Percentiles rank a stretch among this genome's conserved stretches.
Conservation (phyloP, 53 echinoderm and acorn worm species). For the Stichopus horrens region DNA sequence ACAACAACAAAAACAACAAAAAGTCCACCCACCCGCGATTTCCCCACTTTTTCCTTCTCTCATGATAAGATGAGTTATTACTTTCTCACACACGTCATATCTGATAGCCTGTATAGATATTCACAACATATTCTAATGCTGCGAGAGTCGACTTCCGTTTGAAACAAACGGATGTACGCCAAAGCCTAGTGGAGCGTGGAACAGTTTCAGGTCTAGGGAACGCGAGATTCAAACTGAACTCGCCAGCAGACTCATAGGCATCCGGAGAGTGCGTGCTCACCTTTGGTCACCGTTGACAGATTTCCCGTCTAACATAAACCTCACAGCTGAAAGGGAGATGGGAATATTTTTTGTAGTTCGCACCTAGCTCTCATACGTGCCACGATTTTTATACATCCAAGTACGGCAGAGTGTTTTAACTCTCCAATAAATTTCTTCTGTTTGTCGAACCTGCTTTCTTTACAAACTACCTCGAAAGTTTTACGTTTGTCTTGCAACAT, state of each 20-base stretch:
- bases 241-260: neutral
- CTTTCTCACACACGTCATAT: too few relatives aligned
- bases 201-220: neutral
- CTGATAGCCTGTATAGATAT: too few relatives aligned
- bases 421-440: neutral
- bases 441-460: neutral
- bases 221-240: constrained; percentile 20
- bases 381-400: neutral
- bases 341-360: neutral
- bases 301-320: constrained; percentile 6
- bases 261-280: constrained; percentile 36
- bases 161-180: constrained; percentile 45
- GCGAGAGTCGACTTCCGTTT: constrained; percentile 17
- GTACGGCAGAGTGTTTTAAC: neutral
- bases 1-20: too few relatives aligned
- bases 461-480: neutral
- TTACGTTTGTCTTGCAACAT: neutral
- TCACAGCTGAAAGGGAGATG: neutral
- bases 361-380: neutral
- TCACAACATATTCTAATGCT: neutral
- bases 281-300: constrained; percentile 38
- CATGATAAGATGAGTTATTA: too few relatives aligned
- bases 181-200: constrained; percentile 23
- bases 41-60: too few relatives aligned
- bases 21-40: too few relatives aligned